phyloP scores from a whole-genome alignment of 2,113 vertebrate genomes.

The Periophthalmodon schlosseri region DNA sequence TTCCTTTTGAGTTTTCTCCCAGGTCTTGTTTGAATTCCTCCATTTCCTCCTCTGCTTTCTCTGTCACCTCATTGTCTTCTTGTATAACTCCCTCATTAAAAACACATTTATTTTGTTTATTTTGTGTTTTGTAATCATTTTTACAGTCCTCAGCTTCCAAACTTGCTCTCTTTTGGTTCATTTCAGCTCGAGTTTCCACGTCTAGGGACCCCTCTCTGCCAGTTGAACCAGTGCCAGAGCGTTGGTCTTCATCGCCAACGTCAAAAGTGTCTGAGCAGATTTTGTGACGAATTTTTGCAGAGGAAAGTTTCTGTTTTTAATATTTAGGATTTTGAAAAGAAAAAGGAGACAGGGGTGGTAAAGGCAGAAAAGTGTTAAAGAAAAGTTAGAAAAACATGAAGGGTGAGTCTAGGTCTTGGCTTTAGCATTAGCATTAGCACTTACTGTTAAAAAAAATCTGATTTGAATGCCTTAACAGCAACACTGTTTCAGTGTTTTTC shows the following conservation, averaged over 20 bases:
- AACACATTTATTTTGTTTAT: neutral
- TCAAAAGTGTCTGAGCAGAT: constrained; percentile 50
- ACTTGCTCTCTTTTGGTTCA: neutral
- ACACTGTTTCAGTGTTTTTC: too few relatives aligned
- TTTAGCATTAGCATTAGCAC: too few relatives aligned
- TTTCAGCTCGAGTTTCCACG: neutral
- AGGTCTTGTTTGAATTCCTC: too few relatives aligned
- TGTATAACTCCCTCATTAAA: neutral
- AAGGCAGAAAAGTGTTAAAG: constrained; percentile 38
- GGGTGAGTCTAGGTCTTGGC: too few relatives aligned
- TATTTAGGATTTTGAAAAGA: constrained; percentile 13
- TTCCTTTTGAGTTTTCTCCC: too few relatives aligned
- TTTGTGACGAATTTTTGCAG: constrained; percentile 1
- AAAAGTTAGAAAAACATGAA: neutral
- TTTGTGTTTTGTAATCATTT: neutral
- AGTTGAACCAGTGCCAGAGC: constrained; percentile 31
- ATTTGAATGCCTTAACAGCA: too few relatives aligned
- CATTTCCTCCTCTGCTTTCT: neutral
- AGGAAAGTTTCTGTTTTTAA: constrained; percentile 28
- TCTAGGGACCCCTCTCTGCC: constrained; percentile 4
- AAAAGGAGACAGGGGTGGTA: neutral
- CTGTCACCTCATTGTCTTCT: constrained; percentile 2
- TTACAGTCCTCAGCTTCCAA: neutral
- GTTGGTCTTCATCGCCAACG: constrained; percentile 9
- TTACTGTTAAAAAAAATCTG: too few relatives aligned